Base-by-base conservation (phyloP, 2,113 vertebrate genomes). In the Phalacrocorax carbo region DNA sequence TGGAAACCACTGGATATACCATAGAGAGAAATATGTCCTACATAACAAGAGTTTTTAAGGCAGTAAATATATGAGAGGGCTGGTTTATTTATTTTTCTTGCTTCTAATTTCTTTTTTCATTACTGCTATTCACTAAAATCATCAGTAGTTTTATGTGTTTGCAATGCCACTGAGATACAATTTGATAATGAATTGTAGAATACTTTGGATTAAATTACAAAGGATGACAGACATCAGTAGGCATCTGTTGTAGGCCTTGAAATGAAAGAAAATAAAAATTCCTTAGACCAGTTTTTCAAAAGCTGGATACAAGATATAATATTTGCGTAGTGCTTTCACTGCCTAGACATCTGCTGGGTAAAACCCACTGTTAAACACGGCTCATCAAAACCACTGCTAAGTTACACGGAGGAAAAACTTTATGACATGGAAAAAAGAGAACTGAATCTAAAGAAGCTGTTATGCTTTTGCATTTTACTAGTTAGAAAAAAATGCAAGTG, bases 191-290 rank as follows among this genome's bases (percentile, higher is more conserved):
- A 94, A 93, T 57, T 57, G 46, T 38, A 38, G 29, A 94, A 89
- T 91, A 90, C 38, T 94, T 94, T 44, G 54, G 27, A 85, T 95
- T 89, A 82, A 84, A 88, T 95, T 86, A 68, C 57, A 86, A 66
- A 86, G 44, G 61, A 66, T 78, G 52, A 81, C 92, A 86, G 86
- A 92, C 73, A 81, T 46, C 68, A 75, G 44, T 71, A 86, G 69
- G 48, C 70, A 95, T 80, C 72, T 96, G 75, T 62, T 7, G 2
- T 52, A 82, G 51, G 51, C n/a, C 66, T 88, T 78, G 65, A 91
- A 96, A 78, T 68, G 38, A 77, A 91, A 85, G 36, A 71, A 82
- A 80, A 49, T 25, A 79, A 46, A 66, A 87, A 91, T 75, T 94
- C 49, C 38, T 94, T 77, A 82, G 68, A 38, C 21, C 15, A 11